Conservation (phyloP, 2,113 vertebrate genomes). For the Oncorhynchus kisutch region DNA sequence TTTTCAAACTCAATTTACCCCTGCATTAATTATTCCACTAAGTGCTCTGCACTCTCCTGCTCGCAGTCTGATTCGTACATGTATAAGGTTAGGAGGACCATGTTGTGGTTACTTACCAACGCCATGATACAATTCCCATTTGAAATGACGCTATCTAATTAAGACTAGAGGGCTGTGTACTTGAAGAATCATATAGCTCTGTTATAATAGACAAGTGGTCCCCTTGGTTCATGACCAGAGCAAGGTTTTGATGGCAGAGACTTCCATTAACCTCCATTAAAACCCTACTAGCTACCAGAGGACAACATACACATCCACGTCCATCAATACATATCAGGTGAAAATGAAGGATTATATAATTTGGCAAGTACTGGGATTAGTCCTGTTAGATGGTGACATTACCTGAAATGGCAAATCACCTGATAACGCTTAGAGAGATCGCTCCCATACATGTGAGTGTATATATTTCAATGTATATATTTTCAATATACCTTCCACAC, state of each 20-base stretch:
- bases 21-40: slow-evolving; percentile 73
- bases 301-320: slow-evolving; percentile 44
- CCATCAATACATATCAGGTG: slow-evolving; percentile 41
- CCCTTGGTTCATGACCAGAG: slow-evolving; percentile 50
- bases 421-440: neutral
- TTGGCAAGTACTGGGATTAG: neutral
- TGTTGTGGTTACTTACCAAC: slow-evolving; percentile 62
- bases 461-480: neutral
- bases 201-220: slow-evolving; percentile 61
- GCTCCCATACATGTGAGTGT: neutral
- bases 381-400: neutral
- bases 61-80: slow-evolving; percentile 67
- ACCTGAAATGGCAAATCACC: neutral
- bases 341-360: neutral
- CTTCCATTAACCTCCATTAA: slow-evolving; percentile 66
- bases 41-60: slow-evolving; percentile 59
- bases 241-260: slow-evolving; percentile 61
- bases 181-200: slow-evolving; percentile 60
- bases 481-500: neutral
- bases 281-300: slow-evolving; percentile 47
- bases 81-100: slow-evolving; percentile 58
- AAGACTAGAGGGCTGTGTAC: slow-evolving; percentile 58
- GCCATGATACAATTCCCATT: slow-evolving; percentile 67
- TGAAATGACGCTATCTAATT: slow-evolving; percentile 66
- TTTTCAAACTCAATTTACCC: slow-evolving; percentile 73